Base-by-base conservation (phyloP, 1,140 invertebrate genomes). In the Habropoda laboriosa region DNA sequence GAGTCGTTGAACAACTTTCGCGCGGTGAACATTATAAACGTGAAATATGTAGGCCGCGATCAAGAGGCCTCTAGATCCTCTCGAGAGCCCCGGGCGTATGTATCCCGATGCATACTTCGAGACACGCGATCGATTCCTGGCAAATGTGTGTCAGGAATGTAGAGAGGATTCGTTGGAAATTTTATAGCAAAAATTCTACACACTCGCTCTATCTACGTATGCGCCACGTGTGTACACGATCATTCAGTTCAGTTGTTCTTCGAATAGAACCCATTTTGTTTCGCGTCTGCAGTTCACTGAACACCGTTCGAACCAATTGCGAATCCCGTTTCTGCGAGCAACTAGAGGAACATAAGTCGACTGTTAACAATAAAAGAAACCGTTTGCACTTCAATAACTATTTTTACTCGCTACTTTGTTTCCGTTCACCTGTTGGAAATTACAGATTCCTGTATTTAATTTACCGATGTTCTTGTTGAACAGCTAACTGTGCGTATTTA, bases 1-100 rank as follows among this genome's bases (percentile, higher is more conserved):
- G 51, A 86, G 81, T 55, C 55, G 78, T 70, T 42, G 61, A 78
- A 79, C 73, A 83, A 87, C 84, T 83, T 83, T 82, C 85, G 51
- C 83, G 53, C 49, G 40, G 57, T 13, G 45, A 51, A 53, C 27
- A 45, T 58, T 70, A 58, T 27, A 45, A 49, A 57, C 58, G 49
- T 47, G 7, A 40, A 55, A 68, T 79, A 84, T 84, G 81, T 84
- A 49, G 81, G 82, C 71, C 76, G 70, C 18, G 51, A 80, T 83
- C 81, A 75, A 40, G 61, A 35, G 47, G 57, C 42, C 38, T 64
- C 53, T 21, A 73, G 57, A 60, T 74, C 55, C 10, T 51, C 40
- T 70, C 75, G 24, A 70, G 64, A 76, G 27, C n/a, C 35, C 24
- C 38, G 55, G 55, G 64, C 24, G 47, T 45, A 45, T 35, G 47